phyloP scores from a whole-genome alignment of 30 jellyfish, hydroid and myxozoan species.

The Hydra vulgaris region DNA sequence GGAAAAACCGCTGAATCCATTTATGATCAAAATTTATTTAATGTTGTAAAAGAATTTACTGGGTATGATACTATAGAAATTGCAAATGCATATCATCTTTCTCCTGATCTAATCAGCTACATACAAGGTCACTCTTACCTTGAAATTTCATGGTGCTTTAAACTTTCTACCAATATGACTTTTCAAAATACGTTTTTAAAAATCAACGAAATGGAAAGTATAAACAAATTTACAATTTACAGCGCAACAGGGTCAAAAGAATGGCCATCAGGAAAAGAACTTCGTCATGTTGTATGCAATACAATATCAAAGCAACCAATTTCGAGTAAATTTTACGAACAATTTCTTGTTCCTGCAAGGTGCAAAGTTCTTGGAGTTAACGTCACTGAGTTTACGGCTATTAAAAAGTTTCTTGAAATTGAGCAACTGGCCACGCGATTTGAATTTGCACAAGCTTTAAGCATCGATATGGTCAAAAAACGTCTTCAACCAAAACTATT shows the following conservation, averaged over 20 bases:
- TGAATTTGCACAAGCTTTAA: slow-evolving; percentile 22
- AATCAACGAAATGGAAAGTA: slow-evolving; percentile 22
- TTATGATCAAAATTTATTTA: slow-evolving; percentile 18
- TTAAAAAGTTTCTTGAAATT: slow-evolving; percentile 2
- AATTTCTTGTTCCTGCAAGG: slow-evolving; percentile 28
- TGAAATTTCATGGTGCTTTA: slow-evolving; percentile 27
- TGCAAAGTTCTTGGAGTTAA: slow-evolving; percentile 4
- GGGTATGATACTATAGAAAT: slow-evolving; percentile 1
- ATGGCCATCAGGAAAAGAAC: slow-evolving; percentile 29
- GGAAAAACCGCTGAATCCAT: slow-evolving; percentile 4
- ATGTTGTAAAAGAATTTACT: not conserved
- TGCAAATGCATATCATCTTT: not conserved
- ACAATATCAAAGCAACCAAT: slow-evolving; percentile 30
- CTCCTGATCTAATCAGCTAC: slow-evolving; percentile 16
- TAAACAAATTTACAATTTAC: slow-evolving; percentile 16
- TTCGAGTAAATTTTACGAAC: slow-evolving; percentile 20
- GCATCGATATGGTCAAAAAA: not conserved
- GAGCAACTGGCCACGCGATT: slow-evolving; percentile 21
- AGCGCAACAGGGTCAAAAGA: slow-evolving; percentile 31
- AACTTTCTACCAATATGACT: slow-evolving; percentile 15
- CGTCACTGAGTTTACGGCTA: not conserved
- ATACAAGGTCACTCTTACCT: slow-evolving; percentile 21
- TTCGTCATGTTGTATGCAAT: slow-evolving; percentile 25
- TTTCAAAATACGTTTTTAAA: slow-evolving; percentile 12
- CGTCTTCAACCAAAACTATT: slow-evolving; percentile 16